A percentile compares a stretch with the other conserved stretches of the same genome.
phyloP scores from a whole-genome alignment of 2,113 vertebrate genomes.

The Dinomys branickii region DNA sequence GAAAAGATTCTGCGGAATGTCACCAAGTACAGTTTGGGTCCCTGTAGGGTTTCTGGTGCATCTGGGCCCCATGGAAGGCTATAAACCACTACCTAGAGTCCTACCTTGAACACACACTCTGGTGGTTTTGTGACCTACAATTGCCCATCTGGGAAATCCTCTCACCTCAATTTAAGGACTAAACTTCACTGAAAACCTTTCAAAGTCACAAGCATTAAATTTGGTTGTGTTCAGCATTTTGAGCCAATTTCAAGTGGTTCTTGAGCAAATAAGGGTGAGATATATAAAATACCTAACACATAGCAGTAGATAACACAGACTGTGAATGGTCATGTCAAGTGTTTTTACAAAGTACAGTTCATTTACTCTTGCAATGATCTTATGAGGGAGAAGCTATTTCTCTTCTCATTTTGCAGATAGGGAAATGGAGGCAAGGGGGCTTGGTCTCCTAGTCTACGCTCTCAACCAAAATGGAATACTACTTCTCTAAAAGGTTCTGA shows the following conservation, averaged over 20 bases:
- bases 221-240: not conserved
- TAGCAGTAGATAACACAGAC: rapidly evolving
- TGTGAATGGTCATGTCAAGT: not conserved
- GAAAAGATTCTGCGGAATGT: constrained; percentile 61
- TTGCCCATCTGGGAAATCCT: constrained; percentile 21
- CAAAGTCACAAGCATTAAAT: not conserved
- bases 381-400: rapidly evolving
- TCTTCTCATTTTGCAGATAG: not conserved
- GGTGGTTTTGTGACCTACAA: not conserved
- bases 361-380: not conserved
- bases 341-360: not conserved
- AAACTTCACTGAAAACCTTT: not conserved
- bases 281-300: not conserved
- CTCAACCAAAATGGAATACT: rapidly evolving
- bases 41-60: not conserved
- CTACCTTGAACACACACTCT: not conserved
- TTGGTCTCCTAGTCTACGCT: not conserved
- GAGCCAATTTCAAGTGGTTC: not conserved
- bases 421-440: not conserved
- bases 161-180: not conserved
- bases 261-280: not conserved
- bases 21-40: not conserved
- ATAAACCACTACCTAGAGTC: constrained; percentile 5
- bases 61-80: not conserved
- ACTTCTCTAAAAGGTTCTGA: not conserved